Evolutionary conservation across 1,140 invertebrate genomes (phyloP), one percentile per base, ranked within the genome.

Genomic region (Dendrolimus punctatus): DNA sequence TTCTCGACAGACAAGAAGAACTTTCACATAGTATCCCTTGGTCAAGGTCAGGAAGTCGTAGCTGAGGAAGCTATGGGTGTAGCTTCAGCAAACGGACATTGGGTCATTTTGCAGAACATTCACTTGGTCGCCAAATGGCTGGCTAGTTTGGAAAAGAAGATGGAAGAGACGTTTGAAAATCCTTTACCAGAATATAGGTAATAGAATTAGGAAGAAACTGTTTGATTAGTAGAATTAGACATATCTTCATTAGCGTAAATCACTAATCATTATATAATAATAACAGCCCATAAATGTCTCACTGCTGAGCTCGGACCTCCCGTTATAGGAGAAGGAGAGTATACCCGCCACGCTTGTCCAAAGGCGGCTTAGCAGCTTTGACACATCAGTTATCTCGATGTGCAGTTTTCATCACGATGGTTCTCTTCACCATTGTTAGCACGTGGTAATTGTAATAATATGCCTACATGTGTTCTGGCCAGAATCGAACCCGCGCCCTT

Each of bases 91-190:
- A 78, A 93, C 53, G 97, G 97, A 0, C 94, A 98, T 71, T 99
- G 97, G 97, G 96, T 98, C 6, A 95, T 99, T 44, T 88, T 91
- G 8, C 90, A 97, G 89, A 98, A 98, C 82, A 93, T 98, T 49
- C 97, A 98, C 87, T 88, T 98, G 39, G 97, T 98, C 0, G 91
- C 92, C 8, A 96, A 91, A 62, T 98, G 97, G 97, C 86, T 99
- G 5, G 85, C 93, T 0, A 92, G 88, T 0, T 85, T 99, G 4
- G 97, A 99, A 75, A 98, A 98, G 83, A 96, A 95, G 77, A 92
- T 98, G 85, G 96, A 98, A 77, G 91, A 93, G 55, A 89, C 90
- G 4, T 87, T 90, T 41, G 91, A 92, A 68, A 90, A 90, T 46
- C 92, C 94, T 6, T 87, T 96, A 73, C 76, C 88, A 9, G 90